Conservation (phyloP, 2,113 vertebrate species). For the Poeciliopsis retropinna region DNA sequence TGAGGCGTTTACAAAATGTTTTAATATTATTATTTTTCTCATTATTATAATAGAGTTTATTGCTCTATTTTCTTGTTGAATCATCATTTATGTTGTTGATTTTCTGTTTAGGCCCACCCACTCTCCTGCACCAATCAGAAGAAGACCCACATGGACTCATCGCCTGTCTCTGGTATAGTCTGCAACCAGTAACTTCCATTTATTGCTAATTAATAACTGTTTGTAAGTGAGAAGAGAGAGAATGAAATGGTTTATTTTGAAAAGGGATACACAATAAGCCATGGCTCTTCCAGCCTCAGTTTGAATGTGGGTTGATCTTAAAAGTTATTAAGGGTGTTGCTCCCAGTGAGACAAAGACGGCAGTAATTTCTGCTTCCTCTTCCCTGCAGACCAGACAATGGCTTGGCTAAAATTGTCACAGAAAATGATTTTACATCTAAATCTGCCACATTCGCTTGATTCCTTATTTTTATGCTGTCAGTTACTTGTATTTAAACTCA, state of each 20-base stretch:
- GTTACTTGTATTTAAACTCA: conserved; percentile 1
- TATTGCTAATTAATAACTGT: not conserved
- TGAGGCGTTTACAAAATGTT: not conserved
- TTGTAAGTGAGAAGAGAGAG: conserved; percentile 10
- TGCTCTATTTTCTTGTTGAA: not conserved
- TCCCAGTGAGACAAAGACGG: conserved; percentile 70
- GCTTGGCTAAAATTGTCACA: conserved; percentile 71
- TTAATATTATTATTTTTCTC: no score
- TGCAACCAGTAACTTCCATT: conserved; percentile 1
- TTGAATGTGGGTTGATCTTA: conserved; percentile 49
- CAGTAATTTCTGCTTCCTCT: conserved; percentile 68
- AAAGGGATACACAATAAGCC: conserved; percentile 27
- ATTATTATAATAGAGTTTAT: no score
- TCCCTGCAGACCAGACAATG: conserved; percentile 71
- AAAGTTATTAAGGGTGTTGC: conserved; percentile 68
- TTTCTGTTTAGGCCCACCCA: conserved; percentile 84
- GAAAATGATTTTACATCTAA: conserved; percentile 53
- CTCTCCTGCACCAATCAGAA: conserved; percentile 92
- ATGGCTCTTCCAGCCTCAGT: conserved; percentile 43
- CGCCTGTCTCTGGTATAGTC: conserved; percentile 89
- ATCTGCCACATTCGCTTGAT: conserved; percentile 13
- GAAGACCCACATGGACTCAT: conserved; percentile 89
- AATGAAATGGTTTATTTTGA: conserved; percentile 15
- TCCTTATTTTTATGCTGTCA: not conserved
- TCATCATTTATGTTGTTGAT: not conserved